These are phyloP conservation scores for Porites australiensis DNA, from an alignment of 64 coral and sea anemone genomes.

Conservation along the genomic window DNA sequence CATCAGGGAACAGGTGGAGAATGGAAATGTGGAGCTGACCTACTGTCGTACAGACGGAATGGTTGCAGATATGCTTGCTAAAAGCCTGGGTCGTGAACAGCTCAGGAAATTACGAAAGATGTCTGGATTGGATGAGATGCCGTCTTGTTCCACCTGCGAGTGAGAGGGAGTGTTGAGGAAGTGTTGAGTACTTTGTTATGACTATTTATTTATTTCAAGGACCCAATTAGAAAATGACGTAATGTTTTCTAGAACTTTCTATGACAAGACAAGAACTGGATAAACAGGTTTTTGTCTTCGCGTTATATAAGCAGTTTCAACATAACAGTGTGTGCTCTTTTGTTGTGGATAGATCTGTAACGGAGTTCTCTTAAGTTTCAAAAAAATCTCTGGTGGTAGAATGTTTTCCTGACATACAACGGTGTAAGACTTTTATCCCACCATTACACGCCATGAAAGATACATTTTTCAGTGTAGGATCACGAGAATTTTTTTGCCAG, in stretches of 20 bases:
- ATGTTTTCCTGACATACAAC: too few relatives aligned
- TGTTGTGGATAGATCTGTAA: too few relatives aligned
- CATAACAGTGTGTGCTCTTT: too few relatives aligned
- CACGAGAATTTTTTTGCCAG: too few relatives aligned
- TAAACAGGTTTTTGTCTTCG: neutral
- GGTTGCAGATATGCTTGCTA: conserved; percentile 64
- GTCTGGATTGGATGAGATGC: neutral
- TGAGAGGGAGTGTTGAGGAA: neutral
- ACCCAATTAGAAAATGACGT: neutral
- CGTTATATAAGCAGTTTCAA: too few relatives aligned
- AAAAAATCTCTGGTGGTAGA: too few relatives aligned
- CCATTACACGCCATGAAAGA: too few relatives aligned
- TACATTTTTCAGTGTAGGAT: too few relatives aligned
- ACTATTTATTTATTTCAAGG: neutral
- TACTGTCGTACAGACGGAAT: conserved; percentile 56
- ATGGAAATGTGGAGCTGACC: conserved; percentile 25
- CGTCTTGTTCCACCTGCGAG: neutral
- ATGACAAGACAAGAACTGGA: neutral
- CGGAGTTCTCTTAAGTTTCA: neutral
- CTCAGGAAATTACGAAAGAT: conserved; percentile 9
- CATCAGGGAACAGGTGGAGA: conserved; percentile 40
- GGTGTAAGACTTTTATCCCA: too few relatives aligned
- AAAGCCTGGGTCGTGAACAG: conserved; percentile 22
- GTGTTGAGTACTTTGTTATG: neutral
- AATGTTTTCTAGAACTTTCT: neutral